Evolutionary conservation across 2,888 invertebrate species (phyloP).

Genomic region (Nymphalis polychloros): DNA sequence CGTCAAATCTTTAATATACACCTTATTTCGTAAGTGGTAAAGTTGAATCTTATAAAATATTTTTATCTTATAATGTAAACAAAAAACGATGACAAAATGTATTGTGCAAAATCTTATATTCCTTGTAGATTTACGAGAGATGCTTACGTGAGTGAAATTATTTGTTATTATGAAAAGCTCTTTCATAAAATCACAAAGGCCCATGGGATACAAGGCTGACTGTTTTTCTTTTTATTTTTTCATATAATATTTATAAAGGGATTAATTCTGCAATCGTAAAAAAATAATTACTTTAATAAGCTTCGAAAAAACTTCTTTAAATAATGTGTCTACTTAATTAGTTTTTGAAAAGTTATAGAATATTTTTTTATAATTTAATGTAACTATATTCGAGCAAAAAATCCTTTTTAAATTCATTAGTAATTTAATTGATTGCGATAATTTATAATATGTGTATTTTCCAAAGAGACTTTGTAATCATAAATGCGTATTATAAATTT

Average conservation of each 20-base stretch:
- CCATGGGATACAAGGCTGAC: background rate
- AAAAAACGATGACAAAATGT: conserved; percentile 5
- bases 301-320: too few species aligned
- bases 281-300: background rate
- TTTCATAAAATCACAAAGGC: background rate
- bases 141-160: conserved; percentile 17
- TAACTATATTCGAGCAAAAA: too few species aligned
- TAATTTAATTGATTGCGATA: too few species aligned
- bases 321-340: too few species aligned
- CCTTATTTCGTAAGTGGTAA: background rate
- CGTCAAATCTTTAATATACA: background rate
- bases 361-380: too few species aligned
- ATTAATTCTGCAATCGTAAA: background rate
- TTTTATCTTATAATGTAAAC: background rate
- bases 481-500: background rate
- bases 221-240: background rate
- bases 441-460: too few species aligned
- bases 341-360: too few species aligned
- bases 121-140: conserved; percentile 13
- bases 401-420: too few species aligned
- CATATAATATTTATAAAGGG: too few species aligned
- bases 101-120: conserved; percentile 8
- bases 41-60: background rate
- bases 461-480: too few species aligned
- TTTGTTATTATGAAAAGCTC: conserved; percentile 2